Percentiles rank a stretch among this genome's conserved stretches.
Evolutionary conservation across 2,797 vertebrate genomes (phyloP).

Genomic region (Brachyalestes nurse): DNA sequence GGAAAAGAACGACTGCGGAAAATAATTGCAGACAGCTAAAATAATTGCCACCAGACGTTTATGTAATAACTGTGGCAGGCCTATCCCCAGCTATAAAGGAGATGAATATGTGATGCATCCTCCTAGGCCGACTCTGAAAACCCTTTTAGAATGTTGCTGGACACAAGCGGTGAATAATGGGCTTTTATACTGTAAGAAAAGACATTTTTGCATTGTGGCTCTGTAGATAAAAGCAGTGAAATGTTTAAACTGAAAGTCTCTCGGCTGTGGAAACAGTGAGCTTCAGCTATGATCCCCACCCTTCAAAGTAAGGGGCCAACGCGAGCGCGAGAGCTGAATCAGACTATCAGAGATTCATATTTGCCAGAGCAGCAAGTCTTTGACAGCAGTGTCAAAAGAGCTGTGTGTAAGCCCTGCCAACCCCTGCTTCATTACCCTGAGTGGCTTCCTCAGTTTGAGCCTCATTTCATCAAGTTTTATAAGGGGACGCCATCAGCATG

Average conservation of each 20-base stretch:
- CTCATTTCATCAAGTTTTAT: constrained; percentile 59
- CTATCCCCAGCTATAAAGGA: no score
- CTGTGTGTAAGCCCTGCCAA: constrained; percentile 69
- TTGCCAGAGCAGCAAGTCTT: constrained; percentile 78
- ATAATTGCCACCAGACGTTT: no score
- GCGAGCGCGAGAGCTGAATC: constrained; percentile 70
- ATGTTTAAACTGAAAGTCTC: neutral
- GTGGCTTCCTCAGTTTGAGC: constrained; percentile 73
- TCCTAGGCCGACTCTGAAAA: no score
- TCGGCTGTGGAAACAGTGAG: neutral
- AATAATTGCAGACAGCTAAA: no score
- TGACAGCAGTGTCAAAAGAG: constrained; percentile 73
- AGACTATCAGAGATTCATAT: constrained; percentile 74
- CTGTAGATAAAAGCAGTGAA: neutral
- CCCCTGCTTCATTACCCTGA: constrained; percentile 77
- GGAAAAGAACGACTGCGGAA: no score
- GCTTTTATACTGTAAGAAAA: neutral
- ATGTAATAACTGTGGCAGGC: no score
- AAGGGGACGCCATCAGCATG: constrained; percentile 63
- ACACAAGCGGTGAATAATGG: neutral
- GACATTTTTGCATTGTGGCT: neutral
- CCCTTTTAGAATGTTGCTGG: no score
- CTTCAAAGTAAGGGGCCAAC: constrained; percentile 55
- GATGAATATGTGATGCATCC: no score
- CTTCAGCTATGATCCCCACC: constrained; percentile 26